These are phyloP conservation scores for Enteromius treurensis DNA, from an alignment of 2,797 vertebrate genomes.

Conservation along the genomic window DNA sequence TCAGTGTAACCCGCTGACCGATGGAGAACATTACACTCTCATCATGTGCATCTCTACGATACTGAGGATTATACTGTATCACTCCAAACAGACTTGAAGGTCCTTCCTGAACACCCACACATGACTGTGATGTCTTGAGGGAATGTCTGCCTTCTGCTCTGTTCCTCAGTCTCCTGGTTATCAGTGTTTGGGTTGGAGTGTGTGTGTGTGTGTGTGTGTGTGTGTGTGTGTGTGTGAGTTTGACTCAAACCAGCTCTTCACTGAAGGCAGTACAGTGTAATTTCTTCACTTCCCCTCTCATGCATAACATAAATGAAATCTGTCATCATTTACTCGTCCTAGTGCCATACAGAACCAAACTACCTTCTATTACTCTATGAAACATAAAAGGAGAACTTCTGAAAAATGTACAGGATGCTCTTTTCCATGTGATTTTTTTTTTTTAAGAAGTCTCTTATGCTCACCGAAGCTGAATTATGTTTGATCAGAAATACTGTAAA, in stretches of 20 bases:
- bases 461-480: not conserved
- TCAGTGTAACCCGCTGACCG: not conserved
- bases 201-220: not conserved
- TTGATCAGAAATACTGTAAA: not conserved
- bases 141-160: slow-evolving; percentile 13
- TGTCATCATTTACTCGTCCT: not conserved
- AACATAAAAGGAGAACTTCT: not conserved
- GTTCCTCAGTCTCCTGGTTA: slow-evolving; percentile 23
- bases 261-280: not conserved
- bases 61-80: slow-evolving; percentile 9
- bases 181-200: slow-evolving; percentile 11
- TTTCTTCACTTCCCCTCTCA: not conserved
- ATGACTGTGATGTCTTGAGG: slow-evolving; percentile 7
- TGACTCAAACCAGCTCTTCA: not conserved
- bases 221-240: not conserved
- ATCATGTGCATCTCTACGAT: slow-evolving; percentile 16
- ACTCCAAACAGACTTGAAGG: slow-evolving; percentile 5
- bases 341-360: not conserved
- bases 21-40: not conserved
- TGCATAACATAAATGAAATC: not conserved
- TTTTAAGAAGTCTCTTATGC: not conserved
- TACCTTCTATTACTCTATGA: not conserved
- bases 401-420: not conserved
- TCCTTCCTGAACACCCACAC: slow-evolving; percentile 21
- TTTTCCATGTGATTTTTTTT: not conserved